Conservation (phyloP, 2,797 vertebrate genomes). For the Pipistrellus pygmaeus region DNA sequence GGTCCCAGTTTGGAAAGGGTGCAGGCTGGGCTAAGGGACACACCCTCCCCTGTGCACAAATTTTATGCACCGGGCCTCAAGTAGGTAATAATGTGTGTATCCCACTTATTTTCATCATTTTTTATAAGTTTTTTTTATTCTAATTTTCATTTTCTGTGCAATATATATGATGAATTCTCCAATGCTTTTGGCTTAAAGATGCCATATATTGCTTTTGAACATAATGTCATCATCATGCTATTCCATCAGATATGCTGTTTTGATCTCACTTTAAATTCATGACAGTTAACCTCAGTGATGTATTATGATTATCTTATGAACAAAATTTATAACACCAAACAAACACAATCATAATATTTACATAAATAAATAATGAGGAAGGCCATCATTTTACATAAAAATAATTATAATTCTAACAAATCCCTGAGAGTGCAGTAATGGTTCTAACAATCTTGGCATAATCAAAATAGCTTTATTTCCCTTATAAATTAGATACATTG, state of each 20-base stretch:
- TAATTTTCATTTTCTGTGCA: background rate
- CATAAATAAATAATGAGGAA: conserved; percentile 31
- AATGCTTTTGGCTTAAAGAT: conserved; percentile 31
- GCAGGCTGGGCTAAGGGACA: too few species aligned
- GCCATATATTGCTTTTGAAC: conserved; percentile 21
- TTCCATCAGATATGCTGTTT: background rate
- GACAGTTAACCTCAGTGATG: conserved; percentile 19
- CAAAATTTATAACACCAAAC: conserved; percentile 10
- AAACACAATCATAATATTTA: conserved; percentile 17
- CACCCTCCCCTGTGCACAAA: too few species aligned
- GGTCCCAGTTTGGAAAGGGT: too few species aligned
- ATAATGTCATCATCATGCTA: background rate
- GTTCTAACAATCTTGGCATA: conserved; percentile 29
- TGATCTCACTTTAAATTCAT: conserved; percentile 37
- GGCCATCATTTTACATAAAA: conserved; percentile 43
- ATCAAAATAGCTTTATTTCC: conserved; percentile 50
- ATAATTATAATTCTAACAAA: conserved; percentile 34
- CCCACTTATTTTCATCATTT: background rate
- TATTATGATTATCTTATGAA: conserved; percentile 27
- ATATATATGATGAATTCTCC: background rate
- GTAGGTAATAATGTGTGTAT: background rate
- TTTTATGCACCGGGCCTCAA: too few species aligned
- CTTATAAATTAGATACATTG: conserved; percentile 10
- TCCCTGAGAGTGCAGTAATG: conserved; percentile 29
- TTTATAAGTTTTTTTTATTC: background rate